phyloP scores from a whole-genome alignment of 2,888 invertebrate species.

The Leptopilina drosophilae region DNA sequence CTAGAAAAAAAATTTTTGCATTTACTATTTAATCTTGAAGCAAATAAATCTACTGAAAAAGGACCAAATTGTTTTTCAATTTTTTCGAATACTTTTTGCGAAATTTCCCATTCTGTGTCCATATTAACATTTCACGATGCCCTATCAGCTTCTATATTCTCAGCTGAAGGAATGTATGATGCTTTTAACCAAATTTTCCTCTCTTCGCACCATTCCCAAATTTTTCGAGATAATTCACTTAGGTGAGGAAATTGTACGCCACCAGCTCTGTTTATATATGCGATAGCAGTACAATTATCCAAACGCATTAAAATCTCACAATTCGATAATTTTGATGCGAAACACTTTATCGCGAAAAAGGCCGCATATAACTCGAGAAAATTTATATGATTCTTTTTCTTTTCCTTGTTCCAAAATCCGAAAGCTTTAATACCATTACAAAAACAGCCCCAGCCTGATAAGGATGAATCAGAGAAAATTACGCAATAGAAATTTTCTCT shows the following conservation, averaged over 20 bases:
- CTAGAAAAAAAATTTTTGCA: conserved; percentile 19
- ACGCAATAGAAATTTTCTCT: too few relatives aligned
- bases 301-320: conserved; percentile 38
- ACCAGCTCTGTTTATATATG: conserved; percentile 44
- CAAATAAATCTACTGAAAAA: conserved; percentile 27
- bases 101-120: conserved; percentile 13
- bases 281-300: conserved; percentile 45
- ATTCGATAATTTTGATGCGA: conserved; percentile 3
- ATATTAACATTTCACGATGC: conserved; percentile 17
- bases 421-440: conserved; percentile 6
- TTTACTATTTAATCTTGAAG: conserved; percentile 4
- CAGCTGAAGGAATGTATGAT: conserved; percentile 41
- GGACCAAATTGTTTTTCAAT: conserved; percentile 20
- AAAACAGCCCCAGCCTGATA: conserved; percentile 36
- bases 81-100: not conserved
- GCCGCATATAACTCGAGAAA: conserved; percentile 27
- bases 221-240: conserved; percentile 18
- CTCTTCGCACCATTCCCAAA: conserved; percentile 41
- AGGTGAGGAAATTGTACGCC: conserved; percentile 27
- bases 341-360: conserved; percentile 4
- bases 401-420: not conserved
- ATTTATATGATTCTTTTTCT: conserved; percentile 24
- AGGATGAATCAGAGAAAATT: conserved; percentile 44
- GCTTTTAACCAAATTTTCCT: conserved; percentile 33
- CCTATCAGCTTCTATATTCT: conserved; percentile 38